Base-by-base conservation (phyloP, 1,140 invertebrate species). In the Zophobas morio region DNA sequence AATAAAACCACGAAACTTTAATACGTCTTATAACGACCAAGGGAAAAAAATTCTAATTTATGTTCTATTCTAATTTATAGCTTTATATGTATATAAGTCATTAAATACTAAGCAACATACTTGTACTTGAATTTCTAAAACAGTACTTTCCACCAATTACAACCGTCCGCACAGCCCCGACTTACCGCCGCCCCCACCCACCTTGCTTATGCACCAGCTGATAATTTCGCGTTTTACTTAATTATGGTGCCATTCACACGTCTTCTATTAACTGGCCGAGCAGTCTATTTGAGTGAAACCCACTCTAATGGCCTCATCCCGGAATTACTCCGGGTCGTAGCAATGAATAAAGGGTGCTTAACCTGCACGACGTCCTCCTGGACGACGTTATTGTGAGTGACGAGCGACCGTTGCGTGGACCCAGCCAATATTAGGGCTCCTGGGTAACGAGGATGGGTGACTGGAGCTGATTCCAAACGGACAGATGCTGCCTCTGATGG, bases 391-490 rank as follows among this genome's bases (percentile, higher is more conserved):
- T 75, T 75, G 72, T 78, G 72, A 75, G 39, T 78, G 77, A 78
- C 77, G 77, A 78, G 57, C 53, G 56, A 70, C 73, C 77, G 40
- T 73, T 78, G 77, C 77, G 77, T 78, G 77, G 77, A 74, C 71
- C 71, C 53, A 56, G 54, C 71, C 77, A 63, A 78, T 78, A 78
- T 78, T 78, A 74, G 77, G 42, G 51, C 77, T 63, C 46, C 74
- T 57, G 40, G 60, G 70, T 78, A 78, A 78, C 63, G 73, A 78
- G 77, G 77, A 78, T 78, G 63, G 72, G 77, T 75, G 77, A 75
- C 77, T 78, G 51, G 72, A 78, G 63, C 51, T 74, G 77, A 78
- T 75, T 78, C 77, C 73, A 75, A 78, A 75, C 77, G 77, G 77
- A 75, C 77, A 78, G 72, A 75, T 75, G 63, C 77, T 74, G 72